Percentiles rank a stretch among this genome's conserved stretches.
Conservation (phyloP, 2,113 vertebrate genomes). For the Nicator chloris region DNA sequence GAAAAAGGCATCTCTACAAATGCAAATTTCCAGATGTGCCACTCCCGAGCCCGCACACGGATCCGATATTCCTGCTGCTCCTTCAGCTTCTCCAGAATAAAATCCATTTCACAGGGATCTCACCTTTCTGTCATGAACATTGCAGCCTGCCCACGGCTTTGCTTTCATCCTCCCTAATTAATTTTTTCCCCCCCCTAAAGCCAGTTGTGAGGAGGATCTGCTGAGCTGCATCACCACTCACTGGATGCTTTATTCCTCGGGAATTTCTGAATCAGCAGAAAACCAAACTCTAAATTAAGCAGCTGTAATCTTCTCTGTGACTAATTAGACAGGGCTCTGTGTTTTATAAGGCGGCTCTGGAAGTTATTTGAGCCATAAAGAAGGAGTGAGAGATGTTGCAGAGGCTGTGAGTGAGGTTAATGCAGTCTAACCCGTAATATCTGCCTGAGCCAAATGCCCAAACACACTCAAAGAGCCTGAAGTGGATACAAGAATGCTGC, state of each 20-base stretch:
- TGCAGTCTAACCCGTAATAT: not conserved
- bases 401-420: not conserved
- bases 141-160: not conserved
- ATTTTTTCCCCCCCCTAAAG: not conserved
- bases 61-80: not conserved
- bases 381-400: not conserved
- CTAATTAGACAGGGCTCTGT: constrained; percentile 9
- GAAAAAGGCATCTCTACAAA: not conserved
- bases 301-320: not conserved
- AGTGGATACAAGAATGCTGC: not conserved
- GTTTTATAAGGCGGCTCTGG: not conserved
- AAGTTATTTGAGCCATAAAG: not conserved
- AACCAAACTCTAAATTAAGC: not conserved
- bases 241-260: not conserved
- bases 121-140: not conserved
- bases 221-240: not conserved
- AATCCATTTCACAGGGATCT: not conserved
- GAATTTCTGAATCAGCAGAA: constrained; percentile 6
- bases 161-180: not conserved
- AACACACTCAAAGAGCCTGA: not conserved
- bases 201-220: not conserved
- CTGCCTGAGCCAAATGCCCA: not conserved
- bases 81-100: not conserved
- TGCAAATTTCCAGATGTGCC: not conserved
- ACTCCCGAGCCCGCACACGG: accelerated